Evolutionary conservation across 2,113 vertebrate species (phyloP).

Genomic region (Charina bottae): DNA sequence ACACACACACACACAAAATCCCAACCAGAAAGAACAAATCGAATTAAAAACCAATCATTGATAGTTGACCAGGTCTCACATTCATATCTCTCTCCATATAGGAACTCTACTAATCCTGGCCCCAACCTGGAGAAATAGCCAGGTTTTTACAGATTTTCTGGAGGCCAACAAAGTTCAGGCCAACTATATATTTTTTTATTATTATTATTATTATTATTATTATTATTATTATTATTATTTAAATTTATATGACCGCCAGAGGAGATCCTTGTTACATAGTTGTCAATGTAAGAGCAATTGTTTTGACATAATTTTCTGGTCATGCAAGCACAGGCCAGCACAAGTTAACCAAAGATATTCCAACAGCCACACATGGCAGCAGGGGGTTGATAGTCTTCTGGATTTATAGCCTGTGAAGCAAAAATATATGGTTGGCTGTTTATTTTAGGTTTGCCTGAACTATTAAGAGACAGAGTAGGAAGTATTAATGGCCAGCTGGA

Average conservation of each 20-base stretch:
- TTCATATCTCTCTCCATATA: neutral
- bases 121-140: neutral
- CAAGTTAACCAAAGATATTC: neutral
- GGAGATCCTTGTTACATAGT: neutral
- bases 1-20: neutral
- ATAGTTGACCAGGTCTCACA: neutral
- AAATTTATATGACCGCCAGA: too few species aligned
- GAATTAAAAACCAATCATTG: neutral
- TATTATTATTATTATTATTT: too few species aligned
- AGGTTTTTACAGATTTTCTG: neutral
- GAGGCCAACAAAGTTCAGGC: neutral
- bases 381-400: neutral
- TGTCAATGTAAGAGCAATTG: neutral
- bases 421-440: neutral
- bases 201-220: too few species aligned
- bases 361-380: neutral
- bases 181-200: too few species aligned
- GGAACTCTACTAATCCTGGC: neutral
- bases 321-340: neutral
- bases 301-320: neutral
- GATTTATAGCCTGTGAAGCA: neutral
- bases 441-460: neutral
- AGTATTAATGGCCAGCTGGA: neutral
- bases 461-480: neutral
- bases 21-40: neutral